These are phyloP conservation scores for Cryptosula pallasiana DNA, from an alignment of 2,888 invertebrate genomes.

Conservation along the genomic window DNA sequence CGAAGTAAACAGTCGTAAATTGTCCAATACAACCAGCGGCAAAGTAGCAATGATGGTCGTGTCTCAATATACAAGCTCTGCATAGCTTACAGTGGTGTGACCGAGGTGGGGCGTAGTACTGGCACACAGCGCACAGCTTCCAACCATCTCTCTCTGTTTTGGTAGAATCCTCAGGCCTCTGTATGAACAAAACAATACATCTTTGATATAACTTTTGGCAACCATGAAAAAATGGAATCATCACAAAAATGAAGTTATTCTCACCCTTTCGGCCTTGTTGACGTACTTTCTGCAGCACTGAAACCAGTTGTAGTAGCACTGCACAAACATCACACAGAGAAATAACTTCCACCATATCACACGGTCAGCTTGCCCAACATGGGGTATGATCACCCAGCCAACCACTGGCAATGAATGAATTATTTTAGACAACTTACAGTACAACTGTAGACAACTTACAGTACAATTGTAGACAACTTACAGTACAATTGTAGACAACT, in stretches of 20 bases:
- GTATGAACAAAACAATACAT: not conserved
- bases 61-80: constrained; percentile 69
- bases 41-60: constrained; percentile 45
- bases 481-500: not conserved
- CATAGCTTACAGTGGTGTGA: constrained; percentile 76
- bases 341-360: constrained; percentile 1
- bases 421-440: not conserved
- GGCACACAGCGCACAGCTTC: constrained; percentile 59
- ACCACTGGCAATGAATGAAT: no score
- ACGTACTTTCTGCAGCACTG: constrained; percentile 24
- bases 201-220: not conserved
- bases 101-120: constrained; percentile 63
- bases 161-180: not conserved
- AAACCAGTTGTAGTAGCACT: constrained; percentile 22
- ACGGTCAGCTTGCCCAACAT: not conserved
- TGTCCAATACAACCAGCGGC: constrained; percentile 23
- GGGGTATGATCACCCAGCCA: not conserved
- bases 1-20: constrained; percentile 18
- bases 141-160: constrained; percentile 10
- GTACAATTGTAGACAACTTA: not conserved
- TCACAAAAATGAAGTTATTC: not conserved
- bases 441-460: not conserved
- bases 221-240: not conserved
- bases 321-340: not conserved
- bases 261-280: constrained; percentile 15